Evolutionary conservation across 64 coral and sea anemone genomes (phyloP).

Genomic region (Dendrophyllia cribrosa): DNA sequence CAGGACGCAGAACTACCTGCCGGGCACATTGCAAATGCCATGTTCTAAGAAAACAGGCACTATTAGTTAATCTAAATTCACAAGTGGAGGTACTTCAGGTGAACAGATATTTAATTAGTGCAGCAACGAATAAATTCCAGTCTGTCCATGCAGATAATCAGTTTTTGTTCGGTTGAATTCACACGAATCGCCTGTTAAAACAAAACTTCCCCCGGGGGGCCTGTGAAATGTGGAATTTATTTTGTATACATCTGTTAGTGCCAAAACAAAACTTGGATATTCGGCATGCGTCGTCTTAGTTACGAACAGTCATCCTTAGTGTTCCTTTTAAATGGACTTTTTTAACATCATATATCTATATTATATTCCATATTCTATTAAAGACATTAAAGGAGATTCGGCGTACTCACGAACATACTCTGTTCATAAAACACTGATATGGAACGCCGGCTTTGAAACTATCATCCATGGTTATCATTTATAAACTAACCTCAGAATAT

Average conservation of each 20-base stretch:
- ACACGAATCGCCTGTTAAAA: neutral
- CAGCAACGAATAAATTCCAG: neutral
- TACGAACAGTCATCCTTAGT: too few species aligned
- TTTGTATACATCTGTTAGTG: neutral
- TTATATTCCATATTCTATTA: too few species aligned
- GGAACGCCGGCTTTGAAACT: too few species aligned
- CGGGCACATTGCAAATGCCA: neutral
- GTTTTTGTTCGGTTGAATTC: neutral
- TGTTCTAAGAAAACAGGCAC: neutral
- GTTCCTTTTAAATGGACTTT: too few species aligned
- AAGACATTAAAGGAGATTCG: too few species aligned
- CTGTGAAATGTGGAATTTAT: neutral
- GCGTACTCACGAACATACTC: too few species aligned
- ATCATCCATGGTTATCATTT: too few species aligned
- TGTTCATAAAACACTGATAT: too few species aligned
- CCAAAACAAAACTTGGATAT: neutral
- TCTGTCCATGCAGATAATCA: neutral
- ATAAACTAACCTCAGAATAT: too few species aligned
- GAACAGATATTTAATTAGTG: neutral
- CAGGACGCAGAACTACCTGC: neutral
- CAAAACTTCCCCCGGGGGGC: neutral
- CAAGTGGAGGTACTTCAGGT: neutral
- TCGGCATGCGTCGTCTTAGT: too few species aligned
- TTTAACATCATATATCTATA: too few species aligned
- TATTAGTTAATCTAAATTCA: neutral